Evolutionary conservation across 2,888 invertebrate species (phyloP).

Genomic region (Synergus gifuensis): DNA sequence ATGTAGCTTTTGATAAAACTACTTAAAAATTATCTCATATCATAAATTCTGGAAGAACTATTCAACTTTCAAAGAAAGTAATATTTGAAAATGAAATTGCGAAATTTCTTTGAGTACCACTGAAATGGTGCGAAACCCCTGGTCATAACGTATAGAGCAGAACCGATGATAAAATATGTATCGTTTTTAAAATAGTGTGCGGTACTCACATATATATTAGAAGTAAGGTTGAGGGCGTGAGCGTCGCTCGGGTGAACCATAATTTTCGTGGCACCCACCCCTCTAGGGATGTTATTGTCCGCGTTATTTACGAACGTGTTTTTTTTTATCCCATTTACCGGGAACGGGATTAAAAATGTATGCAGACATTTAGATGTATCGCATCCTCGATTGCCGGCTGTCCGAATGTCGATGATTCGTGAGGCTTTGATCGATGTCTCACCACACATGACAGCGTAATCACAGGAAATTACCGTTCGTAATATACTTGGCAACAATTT

Average conservation of each 20-base stretch:
- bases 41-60: too few species aligned
- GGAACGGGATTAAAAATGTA: slow-evolving; percentile 53
- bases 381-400: slow-evolving; percentile 46
- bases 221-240: slow-evolving; percentile 46
- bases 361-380: slow-evolving; percentile 46
- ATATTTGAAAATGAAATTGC: background rate
- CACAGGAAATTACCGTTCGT: slow-evolving; percentile 1
- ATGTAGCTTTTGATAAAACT: background rate
- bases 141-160: slow-evolving; percentile 2
- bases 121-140: background rate
- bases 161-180: slow-evolving; percentile 67
- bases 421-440: slow-evolving; percentile 47
- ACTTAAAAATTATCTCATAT: background rate
- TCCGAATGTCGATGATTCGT: slow-evolving; percentile 34
- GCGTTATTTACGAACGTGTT: slow-evolving; percentile 50
- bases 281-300: slow-evolving; percentile 51
- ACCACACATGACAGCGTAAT: slow-evolving; percentile 51
- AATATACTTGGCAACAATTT: background rate
- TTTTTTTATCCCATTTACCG: slow-evolving; percentile 28
- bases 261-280: slow-evolving; percentile 51
- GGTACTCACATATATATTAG: slow-evolving; percentile 51
- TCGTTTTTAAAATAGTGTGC: slow-evolving; percentile 66
- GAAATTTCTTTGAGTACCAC: slow-evolving; percentile 21
- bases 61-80: background rate
- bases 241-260: slow-evolving; percentile 46